phyloP scores from a whole-genome alignment of 92 coral and sea anemone species.

The Phenganax marumi region DNA sequence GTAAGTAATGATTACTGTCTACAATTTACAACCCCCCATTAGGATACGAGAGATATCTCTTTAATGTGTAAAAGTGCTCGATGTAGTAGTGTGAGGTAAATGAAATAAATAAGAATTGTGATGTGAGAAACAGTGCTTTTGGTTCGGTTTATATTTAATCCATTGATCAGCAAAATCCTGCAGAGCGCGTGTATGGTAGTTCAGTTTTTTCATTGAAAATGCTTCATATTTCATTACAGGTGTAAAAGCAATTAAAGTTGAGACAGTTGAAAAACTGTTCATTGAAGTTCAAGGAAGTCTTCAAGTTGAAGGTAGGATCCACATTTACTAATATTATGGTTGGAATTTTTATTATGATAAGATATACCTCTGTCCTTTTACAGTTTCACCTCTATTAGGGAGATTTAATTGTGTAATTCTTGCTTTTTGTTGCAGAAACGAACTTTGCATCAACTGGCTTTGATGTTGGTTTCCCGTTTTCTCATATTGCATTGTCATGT shows the following conservation, averaged over 20 bases:
- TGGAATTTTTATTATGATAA: too few species aligned
- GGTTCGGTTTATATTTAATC: too few species aligned
- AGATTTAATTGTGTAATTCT: neutral
- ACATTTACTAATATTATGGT: too few species aligned
- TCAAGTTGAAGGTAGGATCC: conserved; percentile 65
- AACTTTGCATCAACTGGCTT: conserved; percentile 60
- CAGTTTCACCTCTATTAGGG: neutral
- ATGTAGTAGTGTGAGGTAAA: too few species aligned
- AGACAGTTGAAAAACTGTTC: conserved; percentile 54
- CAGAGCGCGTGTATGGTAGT: too few species aligned
- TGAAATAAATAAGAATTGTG: too few species aligned
- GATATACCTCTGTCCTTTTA: neutral
- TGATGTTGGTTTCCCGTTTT: conserved; percentile 61
- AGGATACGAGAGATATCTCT: too few species aligned
- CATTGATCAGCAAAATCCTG: too few species aligned
- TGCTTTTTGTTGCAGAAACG: conserved; percentile 45
- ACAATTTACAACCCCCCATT: too few species aligned
- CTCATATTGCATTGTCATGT: conserved; percentile 67
- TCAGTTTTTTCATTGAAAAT: too few species aligned
- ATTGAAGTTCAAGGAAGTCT: conserved; percentile 71
- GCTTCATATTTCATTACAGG: conserved; percentile 27
- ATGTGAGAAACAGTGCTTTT: too few species aligned
- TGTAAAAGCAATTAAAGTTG: conserved; percentile 56
- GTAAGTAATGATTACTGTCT: neutral
- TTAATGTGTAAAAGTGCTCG: too few species aligned